These are phyloP conservation scores for Eumacrocentrus americanus DNA, from an alignment of 2,888 invertebrate species.

Conservation along the genomic window DNA sequence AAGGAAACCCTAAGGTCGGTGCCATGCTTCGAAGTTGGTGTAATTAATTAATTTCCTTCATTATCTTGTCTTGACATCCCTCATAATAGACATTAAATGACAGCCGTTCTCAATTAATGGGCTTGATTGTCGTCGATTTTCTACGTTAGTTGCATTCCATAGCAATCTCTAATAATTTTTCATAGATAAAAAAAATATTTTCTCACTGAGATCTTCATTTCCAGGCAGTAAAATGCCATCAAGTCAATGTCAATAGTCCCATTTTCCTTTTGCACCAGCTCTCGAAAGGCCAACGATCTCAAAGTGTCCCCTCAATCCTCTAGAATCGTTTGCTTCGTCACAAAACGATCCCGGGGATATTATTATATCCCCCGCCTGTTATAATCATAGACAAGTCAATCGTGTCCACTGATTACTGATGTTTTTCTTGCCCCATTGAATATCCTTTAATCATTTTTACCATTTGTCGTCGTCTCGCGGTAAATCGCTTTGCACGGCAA, in stretches of 20 bases:
- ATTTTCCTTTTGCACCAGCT: neutral
- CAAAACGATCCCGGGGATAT: too few species aligned
- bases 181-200: neutral
- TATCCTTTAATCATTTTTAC: too few species aligned
- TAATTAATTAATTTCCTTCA: slow-evolving; percentile 16
- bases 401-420: too few species aligned
- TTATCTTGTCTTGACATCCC: neutral
- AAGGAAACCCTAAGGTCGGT: slow-evolving; percentile 22
- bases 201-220: neutral
- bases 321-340: neutral
- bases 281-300: neutral
- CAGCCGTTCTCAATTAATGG: too few species aligned
- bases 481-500: neutral
- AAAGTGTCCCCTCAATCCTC: neutral
- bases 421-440: too few species aligned
- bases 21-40: slow-evolving; percentile 14
- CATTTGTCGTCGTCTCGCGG: too few species aligned
- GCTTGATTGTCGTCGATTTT: too few species aligned
- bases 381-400: too few species aligned
- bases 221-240: neutral
- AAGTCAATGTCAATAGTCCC: too few species aligned
- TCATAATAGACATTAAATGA: too few species aligned
- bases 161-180: slow-evolving; percentile 39
- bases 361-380: too few species aligned
- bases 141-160: neutral